Conservation (phyloP, 2,797 vertebrate genomes). For the Lepilemur septentrionalis region DNA sequence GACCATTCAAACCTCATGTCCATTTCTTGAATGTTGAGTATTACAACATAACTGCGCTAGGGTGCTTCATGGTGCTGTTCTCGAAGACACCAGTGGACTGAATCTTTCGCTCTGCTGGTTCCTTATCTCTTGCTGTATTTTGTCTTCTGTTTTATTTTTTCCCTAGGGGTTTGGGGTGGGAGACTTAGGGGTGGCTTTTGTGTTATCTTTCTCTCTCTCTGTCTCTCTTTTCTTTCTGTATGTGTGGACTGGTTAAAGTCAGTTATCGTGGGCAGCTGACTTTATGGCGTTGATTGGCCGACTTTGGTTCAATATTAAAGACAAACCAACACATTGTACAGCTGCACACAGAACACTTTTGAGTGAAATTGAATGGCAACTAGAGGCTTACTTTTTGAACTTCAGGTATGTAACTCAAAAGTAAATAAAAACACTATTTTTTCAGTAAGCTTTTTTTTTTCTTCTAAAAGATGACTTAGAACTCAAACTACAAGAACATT, state of each 20-base stretch:
- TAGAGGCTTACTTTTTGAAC: constrained; percentile 86
- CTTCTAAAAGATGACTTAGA: constrained; percentile 88
- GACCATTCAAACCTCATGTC: constrained; percentile 82
- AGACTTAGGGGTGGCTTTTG: constrained; percentile 31
- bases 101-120: constrained; percentile 77
- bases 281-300: constrained; percentile 68
- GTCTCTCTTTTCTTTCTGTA: constrained; percentile 58
- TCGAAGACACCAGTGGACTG: constrained; percentile 81
- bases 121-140: constrained; percentile 77
- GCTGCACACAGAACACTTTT: constrained; percentile 73
- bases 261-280: constrained; percentile 71
- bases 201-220: constrained; percentile 41
- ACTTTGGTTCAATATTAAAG: constrained; percentile 68
- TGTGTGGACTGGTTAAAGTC: constrained; percentile 57
- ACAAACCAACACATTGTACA: constrained; percentile 64
- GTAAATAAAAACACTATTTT: constrained; percentile 87
- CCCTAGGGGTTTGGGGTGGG: constrained; percentile 32
- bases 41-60: constrained; percentile 82
- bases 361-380: constrained; percentile 82
- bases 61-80: constrained; percentile 88
- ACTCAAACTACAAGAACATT: constrained; percentile 81
- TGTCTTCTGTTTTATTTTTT: constrained; percentile 66
- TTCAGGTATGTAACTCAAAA: constrained; percentile 90
- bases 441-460: constrained; percentile 89
- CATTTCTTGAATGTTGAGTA: constrained; percentile 86